phyloP scores from a whole-genome alignment of 2,888 invertebrate species.

The Resseliella maxima region DNA sequence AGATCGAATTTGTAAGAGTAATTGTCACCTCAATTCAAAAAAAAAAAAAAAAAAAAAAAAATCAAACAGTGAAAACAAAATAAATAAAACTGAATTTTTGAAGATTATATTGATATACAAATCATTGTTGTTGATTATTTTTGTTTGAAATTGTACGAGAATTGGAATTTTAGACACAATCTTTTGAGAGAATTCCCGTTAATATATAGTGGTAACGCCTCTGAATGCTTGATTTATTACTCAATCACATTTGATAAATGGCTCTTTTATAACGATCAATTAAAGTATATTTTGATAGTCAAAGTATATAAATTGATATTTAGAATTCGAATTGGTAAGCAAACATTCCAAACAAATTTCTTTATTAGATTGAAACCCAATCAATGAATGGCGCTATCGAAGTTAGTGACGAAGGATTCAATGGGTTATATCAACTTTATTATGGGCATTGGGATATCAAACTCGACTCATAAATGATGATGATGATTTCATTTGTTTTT shows the following conservation, averaged over 20 bases:
- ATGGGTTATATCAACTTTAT: background rate
- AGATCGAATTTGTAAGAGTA: background rate
- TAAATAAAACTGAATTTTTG: too few relatives aligned
- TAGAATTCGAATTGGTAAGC: background rate
- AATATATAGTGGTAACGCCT: too few relatives aligned
- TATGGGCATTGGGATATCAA: too few relatives aligned
- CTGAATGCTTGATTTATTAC: too few relatives aligned
- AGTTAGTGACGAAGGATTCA: background rate
- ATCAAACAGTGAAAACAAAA: background rate
- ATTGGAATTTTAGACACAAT: too few relatives aligned
- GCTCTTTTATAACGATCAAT: too few relatives aligned
- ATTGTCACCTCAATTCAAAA: background rate
- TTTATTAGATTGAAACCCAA: background rate
- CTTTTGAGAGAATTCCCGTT: too few relatives aligned
- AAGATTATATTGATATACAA: too few relatives aligned
- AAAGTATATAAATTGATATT: background rate
- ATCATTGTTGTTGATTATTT: background rate
- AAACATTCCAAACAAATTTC: background rate
- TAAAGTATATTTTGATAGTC: too few relatives aligned
- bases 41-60: background rate
- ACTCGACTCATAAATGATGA: background rate
- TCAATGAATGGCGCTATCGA: background rate
- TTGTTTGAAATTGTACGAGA: background rate
- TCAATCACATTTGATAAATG: too few relatives aligned
- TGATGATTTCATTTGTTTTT: background rate